Conservation (phyloP, 2,797 vertebrate species). For the Lagocephalus sceleratus region DNA sequence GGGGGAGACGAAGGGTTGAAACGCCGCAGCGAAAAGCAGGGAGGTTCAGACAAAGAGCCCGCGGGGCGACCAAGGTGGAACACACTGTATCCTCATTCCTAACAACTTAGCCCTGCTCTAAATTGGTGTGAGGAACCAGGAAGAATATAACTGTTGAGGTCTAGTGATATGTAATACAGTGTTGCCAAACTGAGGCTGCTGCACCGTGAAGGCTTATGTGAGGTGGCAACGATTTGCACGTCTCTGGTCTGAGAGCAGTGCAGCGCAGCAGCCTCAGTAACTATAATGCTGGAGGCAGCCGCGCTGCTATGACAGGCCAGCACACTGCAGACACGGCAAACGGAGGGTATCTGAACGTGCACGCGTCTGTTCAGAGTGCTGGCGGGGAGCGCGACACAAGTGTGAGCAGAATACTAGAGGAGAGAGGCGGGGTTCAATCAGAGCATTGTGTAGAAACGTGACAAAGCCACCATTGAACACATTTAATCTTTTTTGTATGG, state of each 20-base stretch:
- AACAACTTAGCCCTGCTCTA: slow-evolving; percentile 9
- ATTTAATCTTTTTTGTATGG: slow-evolving; percentile 24
- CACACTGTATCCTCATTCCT: slow-evolving; percentile 17
- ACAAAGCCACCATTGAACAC: slow-evolving; percentile 29
- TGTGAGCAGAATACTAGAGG: slow-evolving; percentile 35
- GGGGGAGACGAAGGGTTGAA: slow-evolving; percentile 47
- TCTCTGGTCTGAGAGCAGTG: slow-evolving; percentile 40
- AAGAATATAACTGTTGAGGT: slow-evolving; percentile 14
- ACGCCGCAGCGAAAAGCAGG: slow-evolving; percentile 47
- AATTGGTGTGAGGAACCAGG: slow-evolving; percentile 19
- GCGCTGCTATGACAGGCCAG: slow-evolving; percentile 45
- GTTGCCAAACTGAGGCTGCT: slow-evolving; percentile 24
- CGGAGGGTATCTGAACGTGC: slow-evolving; percentile 19
- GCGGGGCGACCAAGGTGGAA: slow-evolving; percentile 18
- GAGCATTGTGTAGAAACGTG: slow-evolving; percentile 24
- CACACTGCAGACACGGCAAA: slow-evolving; percentile 34
- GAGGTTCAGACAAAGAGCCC: slow-evolving; percentile 26
- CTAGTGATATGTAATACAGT: slow-evolving; percentile 13
- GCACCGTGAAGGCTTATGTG: slow-evolving; percentile 19
- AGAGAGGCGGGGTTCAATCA: slow-evolving; percentile 32
- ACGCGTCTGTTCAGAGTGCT: slow-evolving; percentile 15
- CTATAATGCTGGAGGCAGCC: slow-evolving; percentile 56
- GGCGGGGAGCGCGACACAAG: neutral
- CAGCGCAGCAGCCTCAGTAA: slow-evolving; percentile 48
- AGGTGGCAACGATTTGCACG: slow-evolving; percentile 30